Percentiles rank a stretch among this genome's conserved stretches.
phyloP scores from a whole-genome alignment of 2,113 vertebrate genomes.

The Epinephelus moara region DNA sequence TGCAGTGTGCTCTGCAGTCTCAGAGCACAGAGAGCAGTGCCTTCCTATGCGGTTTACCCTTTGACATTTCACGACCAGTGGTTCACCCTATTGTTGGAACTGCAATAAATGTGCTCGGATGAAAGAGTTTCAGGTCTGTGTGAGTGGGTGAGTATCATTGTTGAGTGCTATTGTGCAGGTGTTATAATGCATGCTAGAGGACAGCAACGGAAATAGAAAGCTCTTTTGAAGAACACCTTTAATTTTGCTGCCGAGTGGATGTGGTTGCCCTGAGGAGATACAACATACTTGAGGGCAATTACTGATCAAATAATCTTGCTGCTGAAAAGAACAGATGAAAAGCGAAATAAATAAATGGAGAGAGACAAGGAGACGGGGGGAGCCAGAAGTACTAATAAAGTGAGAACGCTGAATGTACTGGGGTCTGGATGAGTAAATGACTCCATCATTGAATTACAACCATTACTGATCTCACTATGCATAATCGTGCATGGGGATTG shows the following conservation, averaged over 20 bases:
- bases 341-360: slow-evolving; percentile 47
- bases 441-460: slow-evolving; percentile 42
- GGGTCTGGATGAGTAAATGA: slow-evolving; percentile 33
- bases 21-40: background rate
- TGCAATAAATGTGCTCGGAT: slow-evolving; percentile 17
- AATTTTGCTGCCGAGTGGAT: slow-evolving; percentile 40
- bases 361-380: slow-evolving; percentile 12
- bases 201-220: slow-evolving; percentile 48
- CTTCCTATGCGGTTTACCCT: slow-evolving; percentile 15
- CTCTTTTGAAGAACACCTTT: slow-evolving; percentile 53
- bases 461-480: slow-evolving; percentile 25
- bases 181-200: slow-evolving; percentile 12
- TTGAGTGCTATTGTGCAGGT: background rate
- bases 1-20: background rate
- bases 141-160: background rate
- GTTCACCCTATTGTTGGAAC: background rate
- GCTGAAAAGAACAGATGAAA: slow-evolving; percentile 54
- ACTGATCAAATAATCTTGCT: slow-evolving; percentile 55
- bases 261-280: slow-evolving; percentile 43
- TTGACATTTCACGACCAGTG: slow-evolving; percentile 18
- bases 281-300: slow-evolving; percentile 40
- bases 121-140: background rate
- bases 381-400: slow-evolving; percentile 27
- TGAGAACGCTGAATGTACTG: slow-evolving; percentile 13
- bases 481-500: background rate